Conservation (phyloP, 2,797 vertebrate genomes). For the Hyperoplus immaculatus region DNA sequence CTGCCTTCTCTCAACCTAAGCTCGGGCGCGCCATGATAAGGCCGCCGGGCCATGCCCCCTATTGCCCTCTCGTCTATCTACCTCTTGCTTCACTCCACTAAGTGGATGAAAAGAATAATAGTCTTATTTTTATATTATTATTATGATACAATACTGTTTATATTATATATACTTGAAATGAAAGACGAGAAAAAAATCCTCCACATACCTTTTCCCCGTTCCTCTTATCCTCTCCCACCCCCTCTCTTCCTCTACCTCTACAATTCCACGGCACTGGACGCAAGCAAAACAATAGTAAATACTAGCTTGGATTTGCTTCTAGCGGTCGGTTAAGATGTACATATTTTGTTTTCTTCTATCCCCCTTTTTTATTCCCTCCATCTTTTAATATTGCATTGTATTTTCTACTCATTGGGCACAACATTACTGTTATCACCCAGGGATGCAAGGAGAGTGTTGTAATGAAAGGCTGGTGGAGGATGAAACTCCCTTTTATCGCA, state of each 20-base stretch:
- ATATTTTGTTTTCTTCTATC: conserved; percentile 53
- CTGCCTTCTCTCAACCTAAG: conserved; percentile 29
- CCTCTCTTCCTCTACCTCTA: no score
- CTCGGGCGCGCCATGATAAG: conserved; percentile 64
- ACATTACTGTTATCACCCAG: conserved; percentile 58
- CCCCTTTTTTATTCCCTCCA: conserved; percentile 65
- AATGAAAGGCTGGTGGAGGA: conserved; percentile 46
- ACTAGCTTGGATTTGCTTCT: conserved; percentile 75
- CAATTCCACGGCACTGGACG: conserved; percentile 49
- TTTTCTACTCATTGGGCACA: conserved; percentile 50
- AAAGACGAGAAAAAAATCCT: conserved; percentile 71
- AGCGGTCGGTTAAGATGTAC: conserved; percentile 73
- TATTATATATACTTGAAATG: conserved; percentile 72
- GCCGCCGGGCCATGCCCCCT: conserved; percentile 62
- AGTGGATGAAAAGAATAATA: conserved; percentile 59
- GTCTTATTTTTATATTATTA: conserved; percentile 68
- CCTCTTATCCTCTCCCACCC: neutral
- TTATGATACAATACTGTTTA: conserved; percentile 76
- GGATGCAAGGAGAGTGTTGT: conserved; percentile 49
- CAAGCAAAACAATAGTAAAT: conserved; percentile 68
- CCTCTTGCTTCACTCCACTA: conserved; percentile 64
- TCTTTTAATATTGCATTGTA: conserved; percentile 58
- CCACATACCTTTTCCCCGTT: conserved; percentile 33
- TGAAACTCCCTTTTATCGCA: conserved; percentile 43
- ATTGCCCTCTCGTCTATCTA: conserved; percentile 76